Conservation (phyloP, 2,113 vertebrate genomes). For the Amia ocellicauda region DNA sequence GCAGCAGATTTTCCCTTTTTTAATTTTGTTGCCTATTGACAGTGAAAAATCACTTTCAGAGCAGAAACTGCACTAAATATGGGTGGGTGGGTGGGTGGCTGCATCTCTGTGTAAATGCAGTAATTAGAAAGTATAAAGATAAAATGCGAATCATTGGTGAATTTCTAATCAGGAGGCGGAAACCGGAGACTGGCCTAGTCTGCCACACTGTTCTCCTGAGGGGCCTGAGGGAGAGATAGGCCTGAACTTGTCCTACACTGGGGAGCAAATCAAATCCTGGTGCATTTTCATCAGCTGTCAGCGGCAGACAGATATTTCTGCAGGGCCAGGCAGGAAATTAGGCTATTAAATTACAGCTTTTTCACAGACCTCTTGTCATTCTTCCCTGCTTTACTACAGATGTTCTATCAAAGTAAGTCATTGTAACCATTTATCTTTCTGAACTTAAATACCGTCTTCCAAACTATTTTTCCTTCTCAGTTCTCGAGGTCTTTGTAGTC, state of each 20-base stretch:
- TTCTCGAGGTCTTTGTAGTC: slow-evolving; percentile 65
- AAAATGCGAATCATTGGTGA: slow-evolving; percentile 14
- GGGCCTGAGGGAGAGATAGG: slow-evolving; percentile 51
- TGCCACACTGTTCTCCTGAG: slow-evolving; percentile 27
- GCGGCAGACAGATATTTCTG: slow-evolving; percentile 76
- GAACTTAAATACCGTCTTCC: slow-evolving; percentile 76
- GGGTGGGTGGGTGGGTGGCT: not conserved
- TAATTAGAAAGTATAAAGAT: slow-evolving; percentile 21
- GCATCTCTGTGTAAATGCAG: not conserved
- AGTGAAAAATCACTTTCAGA: not conserved
- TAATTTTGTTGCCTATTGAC: too few relatives aligned
- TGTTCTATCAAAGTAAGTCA: slow-evolving; percentile 85
- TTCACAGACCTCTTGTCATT: slow-evolving; percentile 67
- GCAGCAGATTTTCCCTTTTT: too few relatives aligned
- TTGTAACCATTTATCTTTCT: slow-evolving; percentile 84
- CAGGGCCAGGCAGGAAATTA: slow-evolving; percentile 85
- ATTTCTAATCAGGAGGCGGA: slow-evolving; percentile 28
- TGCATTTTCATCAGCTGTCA: slow-evolving; percentile 87
- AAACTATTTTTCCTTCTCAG: slow-evolving; percentile 59
- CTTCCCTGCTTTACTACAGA: slow-evolving; percentile 72
- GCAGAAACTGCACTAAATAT: not conserved
- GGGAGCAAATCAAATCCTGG: slow-evolving; percentile 75
- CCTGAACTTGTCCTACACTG: slow-evolving; percentile 72
- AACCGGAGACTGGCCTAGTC: slow-evolving; percentile 26
- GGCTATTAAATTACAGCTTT: slow-evolving; percentile 90